Evolutionary conservation across 92 coral and sea anemone species (phyloP), one percentile per base, ranked within the genome.

Genomic region (Paramuricea clavata): DNA sequence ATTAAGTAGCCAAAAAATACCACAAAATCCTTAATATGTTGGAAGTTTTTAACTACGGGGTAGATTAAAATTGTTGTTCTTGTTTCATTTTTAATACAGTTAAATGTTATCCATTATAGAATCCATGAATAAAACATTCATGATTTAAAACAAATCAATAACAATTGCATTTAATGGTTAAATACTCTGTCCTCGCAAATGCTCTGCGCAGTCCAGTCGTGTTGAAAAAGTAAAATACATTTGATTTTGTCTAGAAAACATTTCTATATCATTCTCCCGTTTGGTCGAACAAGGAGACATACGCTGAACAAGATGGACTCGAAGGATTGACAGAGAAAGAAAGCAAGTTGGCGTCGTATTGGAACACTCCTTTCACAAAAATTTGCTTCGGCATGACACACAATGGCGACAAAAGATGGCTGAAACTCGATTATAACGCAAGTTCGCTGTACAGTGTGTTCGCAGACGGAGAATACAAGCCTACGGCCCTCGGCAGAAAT

Each of bases 291-390:
- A 68, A 68, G 6, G 39, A 68, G 21, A 68, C 74, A 30, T 68
- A 28, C 17, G 35, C 22, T 26, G 5, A 2, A 9, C 74, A 68
- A 23, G 74, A 68, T 28, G 74, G 74, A 3, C 19, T 68, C 10
- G 74, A 68, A 68, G 74, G 74, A 68, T 23, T 68, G 28, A 26
- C 41, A 68, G 74, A 68, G 21, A 23, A 68, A 68, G 74, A 68
- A 68, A 68, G 74, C 39, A 68, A 68, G 74, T 36, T 68, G 39
- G 39, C 74, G 2, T 68, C 74, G 21, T 68, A 68, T 22, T 68
- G 74, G 74, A 68, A 68, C 15, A 68, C 74, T 68, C 74, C 74
- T 5, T 68, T 68, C 74, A 68, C 33, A 30, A 68, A 68, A 68
- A 68, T 68, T 9, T 68, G 74, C 39, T 41, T 68, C 0, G 74